phyloP scores from a whole-genome alignment of 92 coral and sea anemone genomes.

The Zoanthus solanderi region DNA sequence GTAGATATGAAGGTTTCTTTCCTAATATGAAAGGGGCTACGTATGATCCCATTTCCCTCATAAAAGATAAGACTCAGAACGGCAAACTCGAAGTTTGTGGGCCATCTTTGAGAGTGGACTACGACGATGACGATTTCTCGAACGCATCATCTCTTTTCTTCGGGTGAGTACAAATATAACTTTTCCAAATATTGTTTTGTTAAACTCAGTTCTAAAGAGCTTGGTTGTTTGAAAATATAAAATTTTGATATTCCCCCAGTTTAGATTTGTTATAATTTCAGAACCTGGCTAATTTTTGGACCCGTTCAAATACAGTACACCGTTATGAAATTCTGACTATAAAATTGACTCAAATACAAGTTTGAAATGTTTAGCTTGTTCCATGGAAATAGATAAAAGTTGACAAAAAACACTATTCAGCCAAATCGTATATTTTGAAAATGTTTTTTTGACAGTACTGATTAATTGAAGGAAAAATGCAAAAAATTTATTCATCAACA shows the following conservation, averaged over 20 bases:
- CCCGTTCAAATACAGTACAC: background rate
- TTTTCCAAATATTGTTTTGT: slow-evolving; percentile 11
- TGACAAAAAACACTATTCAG: background rate
- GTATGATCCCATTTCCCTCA: slow-evolving; percentile 77
- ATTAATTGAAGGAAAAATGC: background rate
- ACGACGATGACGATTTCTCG: slow-evolving; percentile 88
- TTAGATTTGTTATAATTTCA: background rate
- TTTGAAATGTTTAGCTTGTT: background rate
- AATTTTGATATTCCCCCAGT: background rate
- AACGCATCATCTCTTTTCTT: slow-evolving; percentile 80
- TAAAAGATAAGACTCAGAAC: slow-evolving; percentile 68
- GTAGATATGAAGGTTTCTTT: slow-evolving; percentile 89
- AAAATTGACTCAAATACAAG: background rate
- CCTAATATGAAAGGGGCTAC: slow-evolving; percentile 79
- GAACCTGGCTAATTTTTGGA: background rate
- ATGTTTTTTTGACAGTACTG: background rate
- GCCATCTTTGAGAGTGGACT: slow-evolving; percentile 75
- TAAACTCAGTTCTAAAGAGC: slow-evolving; percentile 26
- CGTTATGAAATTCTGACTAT: background rate
- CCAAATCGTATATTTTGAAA: background rate
- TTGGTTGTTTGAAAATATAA: slow-evolving; percentile 12
- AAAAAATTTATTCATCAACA: background rate
- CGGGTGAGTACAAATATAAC: slow-evolving; percentile 60
- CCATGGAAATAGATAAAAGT: background rate
- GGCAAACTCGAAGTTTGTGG: slow-evolving; percentile 59